Evolutionary conservation across 2,888 invertebrate genomes (phyloP).

Genomic region (Labia minor): DNA sequence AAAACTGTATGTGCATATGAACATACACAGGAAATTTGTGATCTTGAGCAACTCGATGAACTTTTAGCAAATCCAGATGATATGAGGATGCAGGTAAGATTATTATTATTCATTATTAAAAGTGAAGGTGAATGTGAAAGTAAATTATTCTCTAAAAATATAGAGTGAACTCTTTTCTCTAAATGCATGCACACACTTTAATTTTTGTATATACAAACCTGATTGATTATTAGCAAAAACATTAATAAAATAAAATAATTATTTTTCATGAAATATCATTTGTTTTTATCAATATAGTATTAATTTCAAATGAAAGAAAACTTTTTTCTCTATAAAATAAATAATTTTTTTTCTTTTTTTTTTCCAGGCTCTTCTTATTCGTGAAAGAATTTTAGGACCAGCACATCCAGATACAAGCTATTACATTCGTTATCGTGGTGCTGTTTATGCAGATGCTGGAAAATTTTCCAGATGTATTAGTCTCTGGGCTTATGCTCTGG

Average conservation of each 20-base stretch:
- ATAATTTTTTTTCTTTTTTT: neutral
- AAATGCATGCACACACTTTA: too few relatives aligned
- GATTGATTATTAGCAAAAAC: too few relatives aligned
- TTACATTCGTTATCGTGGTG: conserved; percentile 87
- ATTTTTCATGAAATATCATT: too few relatives aligned
- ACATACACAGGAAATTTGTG: conserved; percentile 70
- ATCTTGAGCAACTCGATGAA: conserved; percentile 68
- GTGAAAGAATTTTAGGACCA: conserved; percentile 84
- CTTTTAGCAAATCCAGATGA: conserved; percentile 87
- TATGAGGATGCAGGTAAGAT: conserved; percentile 82
- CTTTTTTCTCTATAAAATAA: too few relatives aligned
- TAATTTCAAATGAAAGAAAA: too few relatives aligned
- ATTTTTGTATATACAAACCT: too few relatives aligned
- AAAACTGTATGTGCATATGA: conserved; percentile 79
- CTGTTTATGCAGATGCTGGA: conserved; percentile 89
- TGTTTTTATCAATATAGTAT: too few relatives aligned
- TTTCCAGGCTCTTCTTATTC: conserved; percentile 53
- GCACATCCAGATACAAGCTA: conserved; percentile 96
- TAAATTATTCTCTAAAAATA: too few relatives aligned
- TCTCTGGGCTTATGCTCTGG: conserved; percentile 48
- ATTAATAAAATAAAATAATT: too few relatives aligned
- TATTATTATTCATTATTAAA: neutral
- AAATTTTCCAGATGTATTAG: conserved; percentile 61
- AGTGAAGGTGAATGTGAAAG: too few relatives aligned
- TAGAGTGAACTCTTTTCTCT: too few relatives aligned